Evolutionary conservation across 1,140 invertebrate genomes (phyloP).

Genomic region (Penaeus vannamei): DNA sequence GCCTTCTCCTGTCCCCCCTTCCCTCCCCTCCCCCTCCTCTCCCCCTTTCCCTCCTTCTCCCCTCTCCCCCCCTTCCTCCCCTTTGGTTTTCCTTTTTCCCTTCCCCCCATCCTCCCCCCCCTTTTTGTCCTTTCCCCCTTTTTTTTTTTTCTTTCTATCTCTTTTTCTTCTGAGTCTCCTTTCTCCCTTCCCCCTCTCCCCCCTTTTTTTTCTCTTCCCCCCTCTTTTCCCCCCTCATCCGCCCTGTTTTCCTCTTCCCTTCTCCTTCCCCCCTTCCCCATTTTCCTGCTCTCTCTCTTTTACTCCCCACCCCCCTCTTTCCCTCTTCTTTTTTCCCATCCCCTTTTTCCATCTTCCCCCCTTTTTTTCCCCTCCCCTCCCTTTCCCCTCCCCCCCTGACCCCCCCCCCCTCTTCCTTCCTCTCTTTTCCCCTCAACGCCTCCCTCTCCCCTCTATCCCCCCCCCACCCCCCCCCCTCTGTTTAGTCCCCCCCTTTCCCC

Average conservation of each 20-base stretch:
- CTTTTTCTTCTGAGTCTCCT: neutral
- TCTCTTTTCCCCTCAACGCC: neutral
- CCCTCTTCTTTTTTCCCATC: neutral
- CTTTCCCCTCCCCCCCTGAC: neutral
- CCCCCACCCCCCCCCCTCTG: neutral
- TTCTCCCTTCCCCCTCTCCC: neutral
- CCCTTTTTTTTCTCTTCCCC: neutral
- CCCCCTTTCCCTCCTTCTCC: neutral
- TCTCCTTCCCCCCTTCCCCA: neutral
- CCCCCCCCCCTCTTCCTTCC: no score
- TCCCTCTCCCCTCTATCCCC: neutral
- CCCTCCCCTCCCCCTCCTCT: neutral
- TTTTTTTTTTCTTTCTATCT: neutral
- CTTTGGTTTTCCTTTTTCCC: no score
- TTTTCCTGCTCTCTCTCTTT: neutral
- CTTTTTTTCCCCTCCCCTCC: no score
- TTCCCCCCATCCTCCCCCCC: neutral
- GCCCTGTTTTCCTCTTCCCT: neutral
- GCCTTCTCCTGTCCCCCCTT: neutral
- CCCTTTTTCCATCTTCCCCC: no score
- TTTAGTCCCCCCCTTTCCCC: neutral
- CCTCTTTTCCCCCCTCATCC: neutral
- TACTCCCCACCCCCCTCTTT: neutral
- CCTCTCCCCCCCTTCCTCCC: neutral
- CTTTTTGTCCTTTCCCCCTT: neutral